A percentile compares a stretch with the other conserved stretches of the same genome.
phyloP scores from a whole-genome alignment of 2,888 invertebrate species.

The Osmoderma eremita region DNA sequence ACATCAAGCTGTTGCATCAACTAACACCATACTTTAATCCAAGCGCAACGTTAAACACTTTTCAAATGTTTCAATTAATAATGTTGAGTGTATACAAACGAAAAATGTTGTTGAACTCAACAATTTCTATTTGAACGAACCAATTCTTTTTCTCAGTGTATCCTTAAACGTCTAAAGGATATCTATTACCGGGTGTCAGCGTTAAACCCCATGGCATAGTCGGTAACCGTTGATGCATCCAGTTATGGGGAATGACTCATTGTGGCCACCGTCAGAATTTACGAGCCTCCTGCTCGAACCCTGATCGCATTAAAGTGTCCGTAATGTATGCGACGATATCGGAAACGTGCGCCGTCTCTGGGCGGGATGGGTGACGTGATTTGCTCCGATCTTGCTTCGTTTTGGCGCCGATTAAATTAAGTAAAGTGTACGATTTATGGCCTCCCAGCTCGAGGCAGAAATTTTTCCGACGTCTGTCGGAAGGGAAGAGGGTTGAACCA shows the following conservation, averaged over 20 bases:
- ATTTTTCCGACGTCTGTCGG: constrained; percentile 11
- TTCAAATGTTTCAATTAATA: too few species aligned
- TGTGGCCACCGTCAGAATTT: constrained; percentile 51
- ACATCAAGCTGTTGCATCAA: too few species aligned
- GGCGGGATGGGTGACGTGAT: constrained; percentile 36
- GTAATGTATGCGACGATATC: constrained; percentile 46
- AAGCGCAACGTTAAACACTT: too few species aligned
- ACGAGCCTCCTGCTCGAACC: constrained; percentile 51
- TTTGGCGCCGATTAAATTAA: constrained; percentile 46
- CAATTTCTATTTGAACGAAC: too few species aligned
- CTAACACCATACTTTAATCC: too few species aligned
- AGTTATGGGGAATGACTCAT: constrained; percentile 53
- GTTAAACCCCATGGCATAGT: constrained; percentile 31
- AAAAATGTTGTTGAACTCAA: too few species aligned
- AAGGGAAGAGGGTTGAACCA: constrained; percentile 18
- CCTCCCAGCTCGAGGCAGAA: constrained; percentile 18
- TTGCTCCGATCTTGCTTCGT: constrained; percentile 39
- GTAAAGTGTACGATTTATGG: constrained; percentile 47
- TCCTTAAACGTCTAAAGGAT: constrained; percentile 34
- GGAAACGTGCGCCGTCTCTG: constrained; percentile 19
- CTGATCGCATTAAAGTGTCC: constrained; percentile 53
- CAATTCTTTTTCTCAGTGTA: too few species aligned
- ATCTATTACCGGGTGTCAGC: constrained; percentile 43
- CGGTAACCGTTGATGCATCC: constrained; percentile 49
- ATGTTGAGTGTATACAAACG: too few species aligned